These are phyloP conservation scores for Hirtodrosophila cameraria DNA, from an alignment of 2,888 invertebrate species.

Conservation along the genomic window DNA sequence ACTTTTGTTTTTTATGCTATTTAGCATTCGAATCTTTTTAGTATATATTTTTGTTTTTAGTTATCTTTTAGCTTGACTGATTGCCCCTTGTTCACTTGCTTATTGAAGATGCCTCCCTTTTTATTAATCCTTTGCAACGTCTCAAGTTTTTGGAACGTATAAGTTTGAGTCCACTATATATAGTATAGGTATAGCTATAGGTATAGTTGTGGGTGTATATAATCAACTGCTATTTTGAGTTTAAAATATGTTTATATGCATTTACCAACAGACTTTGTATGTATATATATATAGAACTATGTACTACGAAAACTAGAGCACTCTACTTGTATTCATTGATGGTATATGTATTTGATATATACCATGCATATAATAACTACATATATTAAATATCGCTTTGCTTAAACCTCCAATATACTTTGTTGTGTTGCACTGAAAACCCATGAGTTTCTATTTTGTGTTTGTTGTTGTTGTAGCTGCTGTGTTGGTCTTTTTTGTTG, in stretches of 20 bases:
- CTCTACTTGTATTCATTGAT: conserved; percentile 41
- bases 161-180: conserved; percentile 19
- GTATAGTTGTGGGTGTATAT: conserved; percentile 21
- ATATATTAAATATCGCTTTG: conserved; percentile 41
- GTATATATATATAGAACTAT: conserved; percentile 45
- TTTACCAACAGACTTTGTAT: conserved; percentile 58
- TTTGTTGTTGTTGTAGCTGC: conserved; percentile 36
- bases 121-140: conserved; percentile 14
- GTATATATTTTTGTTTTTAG: conserved; percentile 49
- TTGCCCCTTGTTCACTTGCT: conserved; percentile 65
- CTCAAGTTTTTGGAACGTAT: conserved; percentile 33
- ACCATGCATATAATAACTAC: conserved; percentile 24
- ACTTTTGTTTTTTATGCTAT: conserved; percentile 26
- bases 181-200: conserved; percentile 17
- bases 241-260: conserved; percentile 42
- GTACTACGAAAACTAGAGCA: conserved; percentile 65
- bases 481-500: conserved; percentile 55
- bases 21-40: conserved; percentile 39
- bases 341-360: conserved; percentile 10
- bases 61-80: conserved; percentile 66
- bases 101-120: conserved; percentile 44
- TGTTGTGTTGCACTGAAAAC: conserved; percentile 68
- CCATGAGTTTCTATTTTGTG: conserved; percentile 72
- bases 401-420: conserved; percentile 68
- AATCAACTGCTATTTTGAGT: conserved; percentile 36